Conservation (phyloP, 2,797 vertebrate genomes). For the Galago senegalensis region DNA sequence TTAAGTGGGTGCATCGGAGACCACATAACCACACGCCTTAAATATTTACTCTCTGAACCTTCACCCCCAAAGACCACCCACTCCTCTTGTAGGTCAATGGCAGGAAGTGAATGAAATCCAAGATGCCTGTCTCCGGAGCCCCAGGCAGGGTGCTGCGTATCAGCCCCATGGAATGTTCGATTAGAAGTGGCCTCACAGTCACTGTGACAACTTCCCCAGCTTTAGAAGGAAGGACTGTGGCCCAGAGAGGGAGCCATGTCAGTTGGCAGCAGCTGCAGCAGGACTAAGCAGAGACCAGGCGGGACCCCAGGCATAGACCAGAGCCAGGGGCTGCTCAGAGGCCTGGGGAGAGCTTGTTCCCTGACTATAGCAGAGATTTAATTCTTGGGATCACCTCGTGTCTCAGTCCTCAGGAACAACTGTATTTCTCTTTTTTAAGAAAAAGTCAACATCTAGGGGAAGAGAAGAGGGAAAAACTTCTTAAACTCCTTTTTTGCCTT, state of each 20-base stretch:
- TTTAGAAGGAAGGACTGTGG: constrained; percentile 22
- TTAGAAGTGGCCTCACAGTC: not conserved
- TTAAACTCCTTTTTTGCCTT: not conserved
- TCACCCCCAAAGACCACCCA: not conserved
- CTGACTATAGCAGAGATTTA: not conserved
- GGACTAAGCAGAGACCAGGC: not conserved
- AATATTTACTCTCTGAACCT: not conserved
- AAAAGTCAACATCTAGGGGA: not conserved
- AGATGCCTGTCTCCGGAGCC: not conserved
- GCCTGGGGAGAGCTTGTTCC: not conserved
- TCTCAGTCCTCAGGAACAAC: not conserved
- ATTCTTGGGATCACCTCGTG: not conserved
- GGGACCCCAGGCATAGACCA: not conserved
- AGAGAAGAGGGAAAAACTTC: not conserved
- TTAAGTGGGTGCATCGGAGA: not conserved
- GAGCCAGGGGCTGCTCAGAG: not conserved
- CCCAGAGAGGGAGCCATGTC: not conserved
- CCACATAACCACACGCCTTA: not conserved
- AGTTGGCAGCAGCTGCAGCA: not conserved
- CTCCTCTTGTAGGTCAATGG: not conserved
- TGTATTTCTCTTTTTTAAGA: not conserved
- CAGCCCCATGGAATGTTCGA: not conserved
- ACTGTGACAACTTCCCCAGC: not conserved
- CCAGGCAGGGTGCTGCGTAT: not conserved
- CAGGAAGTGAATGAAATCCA: not conserved